Conservation (phyloP, 2,888 invertebrate species). For the Drosophila percnosoma region DNA sequence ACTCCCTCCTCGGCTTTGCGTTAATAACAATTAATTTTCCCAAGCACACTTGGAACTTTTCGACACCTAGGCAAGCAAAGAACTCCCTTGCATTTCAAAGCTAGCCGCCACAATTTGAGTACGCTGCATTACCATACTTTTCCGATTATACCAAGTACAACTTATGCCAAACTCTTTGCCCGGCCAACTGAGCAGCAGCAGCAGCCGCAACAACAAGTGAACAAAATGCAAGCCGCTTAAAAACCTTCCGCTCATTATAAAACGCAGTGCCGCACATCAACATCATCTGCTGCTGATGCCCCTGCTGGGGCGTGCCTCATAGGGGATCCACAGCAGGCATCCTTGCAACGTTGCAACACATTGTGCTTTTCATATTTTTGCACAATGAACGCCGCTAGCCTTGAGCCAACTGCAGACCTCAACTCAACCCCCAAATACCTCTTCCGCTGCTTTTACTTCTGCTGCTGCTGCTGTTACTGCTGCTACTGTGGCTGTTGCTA, state of each 20-base stretch:
- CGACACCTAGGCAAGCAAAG: slow-evolving; percentile 1
- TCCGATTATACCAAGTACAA: slow-evolving; percentile 40
- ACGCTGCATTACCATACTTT: slow-evolving; percentile 49
- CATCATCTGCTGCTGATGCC: slow-evolving; percentile 38
- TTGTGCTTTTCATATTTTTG: slow-evolving; percentile 73
- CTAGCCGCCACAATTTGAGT: slow-evolving; percentile 28
- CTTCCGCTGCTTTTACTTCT: background rate
- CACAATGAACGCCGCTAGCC: slow-evolving; percentile 66
- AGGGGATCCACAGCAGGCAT: slow-evolving; percentile 36
- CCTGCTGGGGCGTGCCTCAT: slow-evolving; percentile 42
- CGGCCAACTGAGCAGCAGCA: slow-evolving; percentile 26
- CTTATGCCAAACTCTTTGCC: slow-evolving; percentile 35
- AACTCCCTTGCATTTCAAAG: slow-evolving; percentile 20
- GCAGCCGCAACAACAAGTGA: slow-evolving; percentile 8
- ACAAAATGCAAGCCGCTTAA: slow-evolving; percentile 53
- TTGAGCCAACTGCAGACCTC: slow-evolving; percentile 51
- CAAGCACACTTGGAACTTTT: slow-evolving; percentile 12
- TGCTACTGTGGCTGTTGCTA: background rate
- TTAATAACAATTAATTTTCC: slow-evolving; percentile 19
- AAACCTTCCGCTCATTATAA: slow-evolving; percentile 73
- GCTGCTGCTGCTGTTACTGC: background rate
- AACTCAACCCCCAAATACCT: background rate
- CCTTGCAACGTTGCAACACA: slow-evolving; percentile 53
- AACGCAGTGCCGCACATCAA: slow-evolving; percentile 64
- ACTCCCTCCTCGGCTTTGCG: background rate